Evolutionary conservation across 1,140 invertebrate species (phyloP).

Genomic region (Mercenaria mercenaria): DNA sequence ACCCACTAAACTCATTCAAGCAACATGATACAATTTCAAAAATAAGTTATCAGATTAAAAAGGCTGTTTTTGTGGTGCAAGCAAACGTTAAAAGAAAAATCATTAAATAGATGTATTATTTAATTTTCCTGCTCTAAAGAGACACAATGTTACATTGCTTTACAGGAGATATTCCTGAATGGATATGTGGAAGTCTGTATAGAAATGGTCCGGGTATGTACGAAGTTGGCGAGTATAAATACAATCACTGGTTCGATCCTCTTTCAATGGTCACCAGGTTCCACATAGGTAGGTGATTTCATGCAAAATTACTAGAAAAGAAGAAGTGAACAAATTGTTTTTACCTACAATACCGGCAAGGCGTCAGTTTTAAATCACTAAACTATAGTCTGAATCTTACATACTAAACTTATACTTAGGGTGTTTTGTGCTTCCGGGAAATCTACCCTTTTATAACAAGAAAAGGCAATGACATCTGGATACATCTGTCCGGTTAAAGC

Average conservation of each 20-base stretch:
- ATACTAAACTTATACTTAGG: too few relatives aligned
- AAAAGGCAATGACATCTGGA: background rate
- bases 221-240: constrained; percentile 91
- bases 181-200: constrained; percentile 92
- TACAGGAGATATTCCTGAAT: constrained; percentile 90
- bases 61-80: background rate
- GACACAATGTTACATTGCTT: background rate
- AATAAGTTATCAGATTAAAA: too few relatives aligned
- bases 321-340: too few relatives aligned
- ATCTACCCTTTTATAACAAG: too few relatives aligned
- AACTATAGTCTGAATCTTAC: too few relatives aligned
- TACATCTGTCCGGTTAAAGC: background rate
- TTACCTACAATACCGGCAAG: background rate
- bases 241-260: constrained; percentile 94
- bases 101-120: background rate
- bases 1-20: too few relatives aligned
- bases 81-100: background rate
- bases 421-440: too few relatives aligned
- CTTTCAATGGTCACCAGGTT: constrained; percentile 94
- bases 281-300: constrained; percentile 74
- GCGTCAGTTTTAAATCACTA: background rate
- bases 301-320: too few relatives aligned
- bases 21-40: too few relatives aligned
- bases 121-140: background rate
- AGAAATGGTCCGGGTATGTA: constrained; percentile 95